Evolutionary conservation across 2,113 vertebrate species (phyloP), one percentile per base, ranked within the genome.

Genomic region (Callopanchax toddi): DNA sequence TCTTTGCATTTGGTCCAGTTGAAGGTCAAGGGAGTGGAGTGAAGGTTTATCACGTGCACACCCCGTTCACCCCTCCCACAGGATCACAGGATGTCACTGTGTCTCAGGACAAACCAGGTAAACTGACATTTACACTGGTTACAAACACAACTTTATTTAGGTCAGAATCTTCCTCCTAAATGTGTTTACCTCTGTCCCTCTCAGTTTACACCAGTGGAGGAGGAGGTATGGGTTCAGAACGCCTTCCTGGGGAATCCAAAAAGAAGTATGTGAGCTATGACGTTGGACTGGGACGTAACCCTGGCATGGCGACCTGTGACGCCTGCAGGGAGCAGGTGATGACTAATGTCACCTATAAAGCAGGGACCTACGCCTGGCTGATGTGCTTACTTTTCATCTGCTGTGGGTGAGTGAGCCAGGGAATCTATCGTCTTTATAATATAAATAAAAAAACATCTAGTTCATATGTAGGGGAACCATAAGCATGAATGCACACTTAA

Each of bases 371-470:
- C 18, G 91, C 92, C 43, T 92, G 91, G 91, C 83, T 92, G 20
- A 92, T 92, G 91, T 92, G 90, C 52, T 2, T 93, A 11, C 89
- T 93, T 67, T 85, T 93, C 74, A 89, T 93, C 74, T 83, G 91
- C 68, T 90, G 86, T 16, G 92, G 92, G 92, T 93, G 77, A 88
- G 91, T 74, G 37, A 15, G 11, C 3, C 11, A 2, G 11, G 36
- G 29, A n/a, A n/a, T n/a, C n/a, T n/a, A n/a, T n/a, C n/a, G n/a
- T n/a, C n/a, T n/a, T n/a, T n/a, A n/a, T n/a, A n/a, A n/a, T n/a
- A n/a, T n/a, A n/a, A n/a, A n/a, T n/a, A n/a, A n/a, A n/a, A n/a
- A n/a, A n/a, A n/a, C n/a, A n/a, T n/a, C n/a, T n/a, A n/a, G n/a
- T n/a, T n/a, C n/a, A n/a, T n/a, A n/a, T n/a, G n/a, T n/a, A n/a